Evolutionary conservation across 2,888 invertebrate genomes (phyloP).

Genomic region (Eueremaeus valkanovi): DNA sequence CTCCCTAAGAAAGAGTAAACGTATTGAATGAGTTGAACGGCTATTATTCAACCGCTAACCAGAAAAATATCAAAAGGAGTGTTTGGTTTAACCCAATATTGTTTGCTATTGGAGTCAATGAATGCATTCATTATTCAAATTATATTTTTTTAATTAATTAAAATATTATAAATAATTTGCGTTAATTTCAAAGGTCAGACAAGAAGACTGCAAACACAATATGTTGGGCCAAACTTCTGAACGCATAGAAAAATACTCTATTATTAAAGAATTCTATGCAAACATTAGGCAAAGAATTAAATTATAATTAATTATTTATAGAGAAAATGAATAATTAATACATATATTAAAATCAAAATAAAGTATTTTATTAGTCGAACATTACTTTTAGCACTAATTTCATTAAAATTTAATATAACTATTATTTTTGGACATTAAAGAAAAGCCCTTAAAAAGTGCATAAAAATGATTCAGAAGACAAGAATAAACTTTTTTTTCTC

Average conservation of each 20-base stretch:
- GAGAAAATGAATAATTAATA: neutral
- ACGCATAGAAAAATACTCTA: neutral
- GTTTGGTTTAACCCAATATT: conserved; percentile 8
- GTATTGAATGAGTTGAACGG: too few species aligned
- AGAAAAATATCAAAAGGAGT: too few species aligned
- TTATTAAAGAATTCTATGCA: neutral
- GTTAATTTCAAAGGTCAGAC: too few species aligned
- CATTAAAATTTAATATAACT: neutral
- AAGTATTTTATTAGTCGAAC: neutral
- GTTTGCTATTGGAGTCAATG: neutral
- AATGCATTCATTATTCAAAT: neutral
- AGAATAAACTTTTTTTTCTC: neutral
- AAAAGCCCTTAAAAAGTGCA: neutral
- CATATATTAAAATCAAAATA: too few species aligned
- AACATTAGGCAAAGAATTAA: neutral
- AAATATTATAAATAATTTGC: too few species aligned
- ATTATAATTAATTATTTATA: neutral
- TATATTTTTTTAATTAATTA: neutral
- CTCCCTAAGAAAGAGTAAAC: too few species aligned
- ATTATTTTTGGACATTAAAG: neutral
- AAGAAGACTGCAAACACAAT: too few species aligned
- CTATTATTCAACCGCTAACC: too few species aligned
- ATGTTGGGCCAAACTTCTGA: too few species aligned
- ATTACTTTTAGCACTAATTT: neutral
- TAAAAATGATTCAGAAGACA: neutral